Base-by-base conservation (phyloP, 2,113 vertebrate species). In the Pygathrix nemaeus region DNA sequence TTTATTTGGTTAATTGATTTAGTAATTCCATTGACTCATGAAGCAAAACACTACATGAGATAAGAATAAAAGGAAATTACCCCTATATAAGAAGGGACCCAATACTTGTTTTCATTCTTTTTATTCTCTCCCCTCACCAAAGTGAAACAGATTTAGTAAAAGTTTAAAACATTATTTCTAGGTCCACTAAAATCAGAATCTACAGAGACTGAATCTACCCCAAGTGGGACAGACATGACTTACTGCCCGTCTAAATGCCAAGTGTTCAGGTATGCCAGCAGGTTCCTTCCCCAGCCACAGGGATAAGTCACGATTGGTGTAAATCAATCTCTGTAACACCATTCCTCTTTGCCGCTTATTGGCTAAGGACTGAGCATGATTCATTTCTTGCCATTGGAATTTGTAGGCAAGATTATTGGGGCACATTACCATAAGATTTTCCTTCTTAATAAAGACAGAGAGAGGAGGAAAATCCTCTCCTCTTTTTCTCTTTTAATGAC, bases 141-240 rank as follows among this genome's bases (percentile, higher is more conserved):
- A 20, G 18, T 20, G n/a, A 96, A 79, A 84, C 16, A 23, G 43
- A 70, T 40, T 83, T 93, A 90, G 38, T 85, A 1, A 75, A 86
- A 92, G 38, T 93, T 91, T 88, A 95, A 90, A 92, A 84, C 73
- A 50, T 79, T 88, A 94, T 52, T 72, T 72, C 55, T 86, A 91
- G 55, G 17, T 38, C 48, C 70, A 93, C 27, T 90, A 81, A 72
- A 92, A 55, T 72, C 32, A 82, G 30, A 59, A 70, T 94, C 23
- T 79, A 57, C 35, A 87, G 25, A 91, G 50, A 52, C 1, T 32
- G 12, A 57, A 72, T 59, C 17, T 83, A 30, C 38, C 27, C 11
- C 12, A 43, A 66, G 18, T 25, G 32, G 21, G n/a, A 70, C 35
- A 52, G 59, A 76, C 2, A 35, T 21, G 48, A 73, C 7, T 80